Evolutionary conservation across 2,113 vertebrate species (phyloP), one percentile per base, ranked within the genome.

Genomic region (Lanius ludovicianus): DNA sequence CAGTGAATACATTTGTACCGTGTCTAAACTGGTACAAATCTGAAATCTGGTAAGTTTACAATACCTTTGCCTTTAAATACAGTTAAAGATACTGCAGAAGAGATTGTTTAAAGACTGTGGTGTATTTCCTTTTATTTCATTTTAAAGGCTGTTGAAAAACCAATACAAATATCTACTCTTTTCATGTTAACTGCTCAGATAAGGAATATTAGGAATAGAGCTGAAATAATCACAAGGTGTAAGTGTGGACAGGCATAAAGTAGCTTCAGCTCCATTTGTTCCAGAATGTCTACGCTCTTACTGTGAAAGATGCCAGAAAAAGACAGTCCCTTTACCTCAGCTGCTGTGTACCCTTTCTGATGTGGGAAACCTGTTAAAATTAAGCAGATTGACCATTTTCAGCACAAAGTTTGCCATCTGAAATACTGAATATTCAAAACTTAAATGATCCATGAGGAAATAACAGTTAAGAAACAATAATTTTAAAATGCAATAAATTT

Each of bases 1-100:
- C 3, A 79, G 7, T 35, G 8, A 50, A 55, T 27, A 35, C 19
- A 42, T 20, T 47, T 76, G 7, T 71, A 50, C 16, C 0, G 0
- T 28, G 9, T 47, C 44, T 83, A 60, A 84, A 84, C 30, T 20
- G 2, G 52, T 89, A 56, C 33, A 93, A 86, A 75, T 64, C 15
- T 65, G 62, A 88, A 86, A 85, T 88, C 31, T 11, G 13, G 3
- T 63, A 76, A 71, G 3, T 5, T 83, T 55, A 49, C 1, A 4
- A 37, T 76, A 65, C 8, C 24, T 90, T 92, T 55, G 11, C 7
- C 22, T 92, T 33, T 37, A 83, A 80, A 80, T 13, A 9, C 0
- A 3, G 17, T n/a, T 64, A 59, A 84, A 76, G 22, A 56, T 39
- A 49, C 21, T 42, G 18, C 12, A 55, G 47, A 83, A 62, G 50